Conservation (phyloP, 2,888 invertebrate genomes). For the Ophion ellenae region DNA sequence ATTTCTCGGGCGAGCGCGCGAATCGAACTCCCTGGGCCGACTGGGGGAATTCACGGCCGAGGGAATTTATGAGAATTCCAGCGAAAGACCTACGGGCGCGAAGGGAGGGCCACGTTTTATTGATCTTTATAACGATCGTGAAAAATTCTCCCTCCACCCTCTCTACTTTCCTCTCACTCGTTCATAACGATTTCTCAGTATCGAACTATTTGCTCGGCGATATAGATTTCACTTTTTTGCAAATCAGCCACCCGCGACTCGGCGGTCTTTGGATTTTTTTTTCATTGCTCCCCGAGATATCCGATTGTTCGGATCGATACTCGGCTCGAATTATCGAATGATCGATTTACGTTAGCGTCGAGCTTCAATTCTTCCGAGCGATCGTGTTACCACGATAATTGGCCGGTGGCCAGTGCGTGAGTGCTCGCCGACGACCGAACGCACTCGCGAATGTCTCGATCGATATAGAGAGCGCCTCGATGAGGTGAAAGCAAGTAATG, state of each 20-base stretch:
- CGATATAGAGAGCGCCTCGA: conserved; percentile 3
- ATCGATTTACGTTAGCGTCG: conserved; percentile 34
- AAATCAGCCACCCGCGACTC: conserved; percentile 20
- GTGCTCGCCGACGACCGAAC: conserved; percentile 31
- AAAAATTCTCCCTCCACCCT: not conserved
- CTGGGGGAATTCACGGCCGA: conserved; percentile 61
- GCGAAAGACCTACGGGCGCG: conserved; percentile 47
- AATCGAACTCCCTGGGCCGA: conserved; percentile 46
- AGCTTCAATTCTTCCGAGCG: conserved; percentile 20
- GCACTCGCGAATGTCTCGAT: conserved; percentile 37
- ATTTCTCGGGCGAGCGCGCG: conserved; percentile 31
- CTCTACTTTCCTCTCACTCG: not conserved
- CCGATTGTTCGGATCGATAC: not conserved
- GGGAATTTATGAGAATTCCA: conserved; percentile 65
- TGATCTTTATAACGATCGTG: conserved; percentile 45
- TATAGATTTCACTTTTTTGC: not conserved
- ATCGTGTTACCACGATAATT: conserved; percentile 45
- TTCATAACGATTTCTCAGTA: conserved; percentile 28
- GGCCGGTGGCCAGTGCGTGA: conserved; percentile 26
- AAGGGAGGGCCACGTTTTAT: conserved; percentile 18
- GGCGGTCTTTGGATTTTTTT: not conserved
- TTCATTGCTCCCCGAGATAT: not conserved
- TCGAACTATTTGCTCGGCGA: conserved; percentile 2
- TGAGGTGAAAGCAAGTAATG: conserved; percentile 43
- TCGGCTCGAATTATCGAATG: conserved; percentile 30